Percentiles rank a stretch among this genome's conserved stretches.
phyloP scores from a whole-genome alignment of 2,888 invertebrate species.

The Neria commutata region DNA sequence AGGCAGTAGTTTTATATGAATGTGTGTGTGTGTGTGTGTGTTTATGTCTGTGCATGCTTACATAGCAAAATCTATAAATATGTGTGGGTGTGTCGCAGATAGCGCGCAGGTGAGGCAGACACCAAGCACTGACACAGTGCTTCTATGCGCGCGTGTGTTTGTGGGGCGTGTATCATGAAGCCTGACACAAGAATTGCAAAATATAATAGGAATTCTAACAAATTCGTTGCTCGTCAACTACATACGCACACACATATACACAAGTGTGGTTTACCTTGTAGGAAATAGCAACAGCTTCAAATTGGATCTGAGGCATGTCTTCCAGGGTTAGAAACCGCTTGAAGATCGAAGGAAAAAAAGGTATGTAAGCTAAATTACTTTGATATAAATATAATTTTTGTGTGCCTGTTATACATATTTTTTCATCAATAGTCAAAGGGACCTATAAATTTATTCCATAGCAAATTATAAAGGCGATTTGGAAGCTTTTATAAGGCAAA shows the following conservation, averaged over 20 bases:
- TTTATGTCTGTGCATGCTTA: background rate
- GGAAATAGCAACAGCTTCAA: no score
- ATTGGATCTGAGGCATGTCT: no score
- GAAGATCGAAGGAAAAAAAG: no score
- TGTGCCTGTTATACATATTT: no score
- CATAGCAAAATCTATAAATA: background rate
- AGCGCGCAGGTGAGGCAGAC: constrained; percentile 4
- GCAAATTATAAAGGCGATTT: no score
- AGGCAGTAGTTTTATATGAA: constrained; percentile 33
- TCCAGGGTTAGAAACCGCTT: no score
- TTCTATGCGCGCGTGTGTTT: constrained; percentile 5
- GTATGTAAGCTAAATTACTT: no score
- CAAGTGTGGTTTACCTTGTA: no score
- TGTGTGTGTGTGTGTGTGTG: background rate
- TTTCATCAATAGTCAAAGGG: no score
- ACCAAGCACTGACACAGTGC: background rate
- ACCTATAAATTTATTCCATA: no score
- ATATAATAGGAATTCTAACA: constrained; percentile 21
- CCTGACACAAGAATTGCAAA: constrained; percentile 6
- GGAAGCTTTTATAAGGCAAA: no score
- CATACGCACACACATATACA: constrained; percentile 2
- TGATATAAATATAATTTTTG: no score
- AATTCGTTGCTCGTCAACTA: constrained; percentile 14
- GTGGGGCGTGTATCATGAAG: background rate
- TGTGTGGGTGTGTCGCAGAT: background rate